phyloP scores from a whole-genome alignment of 2,888 invertebrate species.

The Dynastes maya region DNA sequence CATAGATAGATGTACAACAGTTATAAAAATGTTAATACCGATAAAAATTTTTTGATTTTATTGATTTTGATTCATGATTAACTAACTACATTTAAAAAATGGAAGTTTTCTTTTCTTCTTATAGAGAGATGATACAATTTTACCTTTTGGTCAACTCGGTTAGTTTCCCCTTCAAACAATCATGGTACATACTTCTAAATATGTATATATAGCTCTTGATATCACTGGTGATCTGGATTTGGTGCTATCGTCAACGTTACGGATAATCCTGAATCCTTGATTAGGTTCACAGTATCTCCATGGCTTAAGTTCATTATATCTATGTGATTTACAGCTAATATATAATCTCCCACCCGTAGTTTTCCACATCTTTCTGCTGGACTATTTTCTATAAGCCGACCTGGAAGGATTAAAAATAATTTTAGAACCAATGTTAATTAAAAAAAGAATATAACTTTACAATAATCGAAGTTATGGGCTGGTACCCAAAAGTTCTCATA shows the following conservation, averaged over 20 bases:
- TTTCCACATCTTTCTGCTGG: slow-evolving; percentile 95
- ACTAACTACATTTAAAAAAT: neutral
- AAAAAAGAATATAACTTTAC: no score
- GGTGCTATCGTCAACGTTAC: slow-evolving; percentile 88
- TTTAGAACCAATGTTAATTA: no score
- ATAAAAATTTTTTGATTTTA: neutral
- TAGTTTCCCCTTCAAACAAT: neutral
- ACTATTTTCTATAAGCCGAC: slow-evolving; percentile 94
- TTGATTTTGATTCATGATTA: neutral
- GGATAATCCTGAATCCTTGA: slow-evolving; percentile 95
- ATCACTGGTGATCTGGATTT: slow-evolving; percentile 72
- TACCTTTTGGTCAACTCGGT: neutral
- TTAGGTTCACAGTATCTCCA: slow-evolving; percentile 96
- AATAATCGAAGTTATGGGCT: no score
- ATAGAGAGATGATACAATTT: neutral
- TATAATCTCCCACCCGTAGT: slow-evolving; percentile 94
- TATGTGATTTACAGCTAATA: slow-evolving; percentile 94
- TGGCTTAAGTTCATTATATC: slow-evolving; percentile 94
- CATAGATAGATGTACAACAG: neutral
- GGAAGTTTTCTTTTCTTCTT: neutral
- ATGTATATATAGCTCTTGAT: neutral
- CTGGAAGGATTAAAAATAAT: slow-evolving; percentile 70
- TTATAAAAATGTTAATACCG: neutral
- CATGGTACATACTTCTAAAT: neutral
- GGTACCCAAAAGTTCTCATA: no score